Conservation (phyloP, 2,113 vertebrate species). For the Hirundichthys speculiger region DNA sequence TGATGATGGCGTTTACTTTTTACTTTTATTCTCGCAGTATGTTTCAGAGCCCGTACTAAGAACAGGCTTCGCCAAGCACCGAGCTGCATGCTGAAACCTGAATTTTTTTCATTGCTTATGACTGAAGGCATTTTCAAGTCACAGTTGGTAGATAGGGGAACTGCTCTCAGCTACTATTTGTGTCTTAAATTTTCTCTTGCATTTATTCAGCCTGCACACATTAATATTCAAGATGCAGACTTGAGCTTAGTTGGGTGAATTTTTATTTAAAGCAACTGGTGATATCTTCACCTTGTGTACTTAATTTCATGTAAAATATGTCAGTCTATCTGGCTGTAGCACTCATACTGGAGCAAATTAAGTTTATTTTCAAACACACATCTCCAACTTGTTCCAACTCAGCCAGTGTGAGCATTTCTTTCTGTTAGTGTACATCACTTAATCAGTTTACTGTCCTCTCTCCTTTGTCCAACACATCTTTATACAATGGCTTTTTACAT, state of each 20-base stretch:
- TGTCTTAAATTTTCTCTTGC: too few relatives aligned
- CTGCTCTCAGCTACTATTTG: too few relatives aligned
- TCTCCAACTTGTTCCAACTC: neutral
- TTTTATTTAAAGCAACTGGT: neutral
- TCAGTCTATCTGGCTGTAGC: slow-evolving; percentile 4
- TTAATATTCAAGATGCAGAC: neutral
- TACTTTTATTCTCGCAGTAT: too few relatives aligned
- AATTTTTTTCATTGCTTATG: too few relatives aligned
- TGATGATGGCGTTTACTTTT: too few relatives aligned
- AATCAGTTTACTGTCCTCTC: too few relatives aligned
- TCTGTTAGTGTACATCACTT: too few relatives aligned
- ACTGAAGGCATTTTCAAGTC: neutral
- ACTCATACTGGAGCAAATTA: slow-evolving; percentile 5
- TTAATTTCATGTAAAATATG: neutral
- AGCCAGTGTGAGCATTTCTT: neutral
- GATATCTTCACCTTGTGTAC: neutral
- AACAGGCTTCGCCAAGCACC: too few relatives aligned
- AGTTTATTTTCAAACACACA: neutral
- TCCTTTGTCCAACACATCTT: too few relatives aligned
- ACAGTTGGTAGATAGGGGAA: neutral
- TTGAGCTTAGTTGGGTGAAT: neutral
- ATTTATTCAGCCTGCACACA: neutral
- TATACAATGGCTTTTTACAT: neutral
- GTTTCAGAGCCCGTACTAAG: too few relatives aligned
- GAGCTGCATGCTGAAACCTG: too few relatives aligned